These are phyloP conservation scores for Papilio helenus DNA, from an alignment of 1,140 invertebrate species.

Conservation along the genomic window DNA sequence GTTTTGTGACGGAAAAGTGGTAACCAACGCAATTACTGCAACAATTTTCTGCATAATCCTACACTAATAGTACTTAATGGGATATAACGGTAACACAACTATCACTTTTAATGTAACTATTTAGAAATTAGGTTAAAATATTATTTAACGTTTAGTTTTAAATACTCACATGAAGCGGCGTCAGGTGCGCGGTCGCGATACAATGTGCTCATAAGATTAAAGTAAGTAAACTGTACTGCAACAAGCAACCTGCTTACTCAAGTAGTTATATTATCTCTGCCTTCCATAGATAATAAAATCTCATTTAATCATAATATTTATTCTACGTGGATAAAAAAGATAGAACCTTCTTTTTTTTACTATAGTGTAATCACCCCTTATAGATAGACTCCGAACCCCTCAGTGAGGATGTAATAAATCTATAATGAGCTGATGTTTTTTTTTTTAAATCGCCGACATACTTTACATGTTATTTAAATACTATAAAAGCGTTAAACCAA, in stretches of 20 bases:
- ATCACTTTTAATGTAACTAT: background rate
- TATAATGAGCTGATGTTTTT: no score
- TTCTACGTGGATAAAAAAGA: background rate
- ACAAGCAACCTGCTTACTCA: background rate
- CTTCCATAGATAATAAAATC: background rate
- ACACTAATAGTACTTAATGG: background rate
- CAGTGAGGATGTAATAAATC: no score
- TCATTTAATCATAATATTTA: background rate
- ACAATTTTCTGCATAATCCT: background rate
- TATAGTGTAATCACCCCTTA: no score
- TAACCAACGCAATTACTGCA: background rate
- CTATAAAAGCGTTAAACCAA: background rate
- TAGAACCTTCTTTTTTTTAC: no score
- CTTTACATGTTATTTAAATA: background rate
- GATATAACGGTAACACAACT: background rate
- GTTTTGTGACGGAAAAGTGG: background rate
- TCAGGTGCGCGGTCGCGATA: background rate
- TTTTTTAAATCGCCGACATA: background rate
- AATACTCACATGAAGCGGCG: background rate
- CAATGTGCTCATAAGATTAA: background rate
- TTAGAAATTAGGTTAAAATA: no score
- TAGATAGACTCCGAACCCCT: no score
- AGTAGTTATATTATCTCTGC: background rate
- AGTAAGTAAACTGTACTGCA: background rate
- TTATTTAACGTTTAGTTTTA: background rate